These are phyloP conservation scores for Antennarius maculatus DNA, from an alignment of 2,797 vertebrate species.

Conservation along the genomic window DNA sequence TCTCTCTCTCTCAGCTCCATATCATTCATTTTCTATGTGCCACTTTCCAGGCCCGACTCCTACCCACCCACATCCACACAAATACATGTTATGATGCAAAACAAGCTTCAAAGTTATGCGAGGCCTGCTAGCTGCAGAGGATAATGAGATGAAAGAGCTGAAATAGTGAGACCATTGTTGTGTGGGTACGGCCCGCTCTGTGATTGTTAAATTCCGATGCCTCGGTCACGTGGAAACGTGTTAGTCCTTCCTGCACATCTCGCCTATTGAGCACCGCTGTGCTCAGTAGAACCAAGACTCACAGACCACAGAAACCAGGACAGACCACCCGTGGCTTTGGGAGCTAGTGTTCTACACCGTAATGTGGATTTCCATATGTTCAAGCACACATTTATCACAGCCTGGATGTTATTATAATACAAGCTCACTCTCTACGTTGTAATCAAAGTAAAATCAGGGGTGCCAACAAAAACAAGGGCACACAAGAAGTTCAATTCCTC, in stretches of 20 bases:
- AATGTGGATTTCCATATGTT: background rate
- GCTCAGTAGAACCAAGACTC: constrained; percentile 20
- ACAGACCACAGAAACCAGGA: constrained; percentile 38
- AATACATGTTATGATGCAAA: constrained; percentile 69
- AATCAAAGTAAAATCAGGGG: constrained; percentile 13
- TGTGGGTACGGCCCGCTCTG: constrained; percentile 49
- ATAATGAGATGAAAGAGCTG: constrained; percentile 73
- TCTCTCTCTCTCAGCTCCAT: constrained; percentile 25
- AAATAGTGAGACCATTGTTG: constrained; percentile 79
- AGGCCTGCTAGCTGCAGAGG: constrained; percentile 62
- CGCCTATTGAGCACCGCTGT: constrained; percentile 41
- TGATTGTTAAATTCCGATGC: constrained; percentile 75
- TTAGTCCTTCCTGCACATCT: constrained; percentile 65
- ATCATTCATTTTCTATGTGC: constrained; percentile 54
- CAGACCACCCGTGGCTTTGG: constrained; percentile 12
- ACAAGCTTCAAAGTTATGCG: constrained; percentile 74
- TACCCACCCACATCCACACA: constrained; percentile 39
- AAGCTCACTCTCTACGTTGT: background rate
- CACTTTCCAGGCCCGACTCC: constrained; percentile 38
- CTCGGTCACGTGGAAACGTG: constrained; percentile 65
- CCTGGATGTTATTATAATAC: constrained; percentile 1
- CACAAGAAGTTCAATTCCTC: constrained; percentile 3
- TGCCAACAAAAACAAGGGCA: constrained; percentile 16
- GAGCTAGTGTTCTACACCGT: background rate
- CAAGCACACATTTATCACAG: constrained; percentile 1